phyloP scores from a whole-genome alignment of 2,888 invertebrate species.

The Epinotia brunnichana region DNA sequence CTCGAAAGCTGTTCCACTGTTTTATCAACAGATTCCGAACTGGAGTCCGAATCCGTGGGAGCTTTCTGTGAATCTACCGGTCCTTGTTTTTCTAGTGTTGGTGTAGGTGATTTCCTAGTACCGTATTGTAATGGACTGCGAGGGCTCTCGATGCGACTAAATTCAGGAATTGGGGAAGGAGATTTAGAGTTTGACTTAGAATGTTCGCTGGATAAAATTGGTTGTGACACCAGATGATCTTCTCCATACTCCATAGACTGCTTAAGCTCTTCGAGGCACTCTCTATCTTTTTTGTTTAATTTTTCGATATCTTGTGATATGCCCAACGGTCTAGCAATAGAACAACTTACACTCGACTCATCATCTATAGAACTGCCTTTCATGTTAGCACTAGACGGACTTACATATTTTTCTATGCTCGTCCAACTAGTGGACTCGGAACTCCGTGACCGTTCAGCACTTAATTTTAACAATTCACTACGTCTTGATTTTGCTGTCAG shows the following conservation, averaged over 20 bases:
- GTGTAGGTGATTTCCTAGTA: conserved; percentile 80
- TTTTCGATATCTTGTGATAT: conserved; percentile 89
- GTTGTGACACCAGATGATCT: conserved; percentile 75
- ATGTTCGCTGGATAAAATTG: conserved; percentile 76
- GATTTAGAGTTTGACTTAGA: conserved; percentile 79
- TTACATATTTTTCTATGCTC: conserved; percentile 88
- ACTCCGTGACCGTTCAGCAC: conserved; percentile 89
- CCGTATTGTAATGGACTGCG: conserved; percentile 76
- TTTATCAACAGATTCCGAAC: conserved; percentile 81
- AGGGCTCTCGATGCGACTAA: conserved; percentile 73
- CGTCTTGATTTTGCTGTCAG: conserved; percentile 79
- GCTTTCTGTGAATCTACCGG: conserved; percentile 80
- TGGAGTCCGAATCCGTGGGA: conserved; percentile 85
- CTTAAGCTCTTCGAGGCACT: conserved; percentile 84
- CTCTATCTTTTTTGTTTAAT: conserved; percentile 86
- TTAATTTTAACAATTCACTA: conserved; percentile 85
- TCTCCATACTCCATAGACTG: conserved; percentile 83
- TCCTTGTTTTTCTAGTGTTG: conserved; percentile 86
- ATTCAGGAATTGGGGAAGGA: conserved; percentile 71
- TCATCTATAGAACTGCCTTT: conserved; percentile 88
- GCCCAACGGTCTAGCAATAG: conserved; percentile 90
- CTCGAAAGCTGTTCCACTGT: conserved; percentile 77
- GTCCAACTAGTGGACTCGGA: conserved; percentile 92
- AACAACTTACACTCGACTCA: conserved; percentile 90
- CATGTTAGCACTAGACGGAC: conserved; percentile 84